These are phyloP conservation scores for Latrodectus geometricus DNA, from an alignment of 1,140 invertebrate genomes.

Conservation along the genomic window DNA sequence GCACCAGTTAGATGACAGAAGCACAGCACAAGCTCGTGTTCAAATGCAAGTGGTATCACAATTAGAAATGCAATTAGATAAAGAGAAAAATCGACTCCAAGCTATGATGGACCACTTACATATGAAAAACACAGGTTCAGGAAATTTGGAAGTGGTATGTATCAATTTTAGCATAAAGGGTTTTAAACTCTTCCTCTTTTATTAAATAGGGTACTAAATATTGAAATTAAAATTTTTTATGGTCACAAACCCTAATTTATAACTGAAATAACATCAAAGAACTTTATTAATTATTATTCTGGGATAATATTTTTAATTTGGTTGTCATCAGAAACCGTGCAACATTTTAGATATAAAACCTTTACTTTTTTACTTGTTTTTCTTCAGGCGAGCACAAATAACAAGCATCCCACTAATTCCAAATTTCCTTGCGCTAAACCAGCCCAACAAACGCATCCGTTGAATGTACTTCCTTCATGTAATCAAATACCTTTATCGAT, in stretches of 20 bases:
- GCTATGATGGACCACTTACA: conserved; percentile 99
- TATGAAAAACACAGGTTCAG: conserved; percentile 71
- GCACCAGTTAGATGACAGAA: conserved; percentile 92
- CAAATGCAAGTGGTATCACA: conserved; percentile 98
- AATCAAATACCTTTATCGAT: conserved; percentile 35
- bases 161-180: not conserved
- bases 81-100: conserved; percentile 90
- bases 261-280: no score
- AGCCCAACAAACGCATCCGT: conserved; percentile 18
- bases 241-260: no score
- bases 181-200: not conserved
- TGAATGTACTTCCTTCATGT: conserved; percentile 26
- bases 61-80: conserved; percentile 90
- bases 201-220: no score
- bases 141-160: conserved; percentile 42
- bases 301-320: no score
- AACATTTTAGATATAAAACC: no score
- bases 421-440: conserved; percentile 18
- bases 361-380: not conserved
- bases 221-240: no score
- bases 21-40: conserved; percentile 93
- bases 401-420: conserved; percentile 6
- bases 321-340: no score
- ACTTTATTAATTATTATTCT: no score
- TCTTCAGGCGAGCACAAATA: not conserved